phyloP scores from a whole-genome alignment of 2,797 vertebrate species.

The Simalia tracyae region DNA sequence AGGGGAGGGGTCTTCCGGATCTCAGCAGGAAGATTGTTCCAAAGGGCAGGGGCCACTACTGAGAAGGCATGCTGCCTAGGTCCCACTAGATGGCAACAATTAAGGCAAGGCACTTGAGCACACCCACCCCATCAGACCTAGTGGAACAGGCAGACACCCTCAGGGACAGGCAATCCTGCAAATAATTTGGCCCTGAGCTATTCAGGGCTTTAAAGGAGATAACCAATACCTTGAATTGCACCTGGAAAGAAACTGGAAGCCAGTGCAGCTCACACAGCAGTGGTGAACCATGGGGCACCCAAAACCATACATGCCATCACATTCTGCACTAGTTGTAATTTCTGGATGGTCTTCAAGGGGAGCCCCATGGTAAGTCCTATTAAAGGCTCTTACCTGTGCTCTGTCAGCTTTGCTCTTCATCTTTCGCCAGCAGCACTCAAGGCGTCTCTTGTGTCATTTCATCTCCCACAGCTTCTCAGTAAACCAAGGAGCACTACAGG shows the following conservation, averaged over 20 bases:
- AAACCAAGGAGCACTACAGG: not conserved
- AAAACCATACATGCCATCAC: not conserved
- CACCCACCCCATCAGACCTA: not conserved
- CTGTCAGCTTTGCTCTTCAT: not conserved
- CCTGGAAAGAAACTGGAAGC: not conserved
- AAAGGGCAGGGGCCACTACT: not conserved
- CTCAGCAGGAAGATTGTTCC: not conserved
- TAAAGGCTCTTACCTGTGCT: not conserved
- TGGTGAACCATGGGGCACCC: not conserved
- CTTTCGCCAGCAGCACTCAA: not conserved
- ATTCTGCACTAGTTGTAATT: not conserved
- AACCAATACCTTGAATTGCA: not conserved
- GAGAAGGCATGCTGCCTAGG: not conserved
- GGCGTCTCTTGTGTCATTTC: not conserved
- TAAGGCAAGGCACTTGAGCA: not conserved
- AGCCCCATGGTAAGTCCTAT: not conserved
- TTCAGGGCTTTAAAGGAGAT: not conserved
- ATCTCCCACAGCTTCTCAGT: not conserved
- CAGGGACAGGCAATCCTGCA: not conserved
- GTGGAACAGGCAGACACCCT: not conserved
- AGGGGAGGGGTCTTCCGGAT: not conserved
- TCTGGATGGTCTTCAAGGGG: not conserved
- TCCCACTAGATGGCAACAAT: not conserved
- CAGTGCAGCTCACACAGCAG: not conserved
- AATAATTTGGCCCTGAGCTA: not conserved